phyloP scores from a whole-genome alignment of 2,797 vertebrate genomes.

The Sebastes hubbsi region DNA sequence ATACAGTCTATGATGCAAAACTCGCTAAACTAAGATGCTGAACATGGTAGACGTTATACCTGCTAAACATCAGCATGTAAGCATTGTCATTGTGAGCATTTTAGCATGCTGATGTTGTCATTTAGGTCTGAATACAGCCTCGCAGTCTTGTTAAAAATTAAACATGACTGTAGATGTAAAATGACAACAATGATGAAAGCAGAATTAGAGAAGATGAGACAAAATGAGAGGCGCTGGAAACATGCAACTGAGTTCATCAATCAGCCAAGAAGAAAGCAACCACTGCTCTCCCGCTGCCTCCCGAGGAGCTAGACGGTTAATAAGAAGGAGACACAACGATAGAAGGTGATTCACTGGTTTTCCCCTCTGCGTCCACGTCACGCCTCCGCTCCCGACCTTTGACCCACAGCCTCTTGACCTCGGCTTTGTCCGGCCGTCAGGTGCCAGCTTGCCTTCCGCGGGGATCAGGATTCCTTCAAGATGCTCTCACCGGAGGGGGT shows the following conservation, averaged over 20 bases:
- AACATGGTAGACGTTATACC: too few species aligned
- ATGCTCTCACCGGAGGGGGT: constrained; percentile 49
- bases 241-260: neutral
- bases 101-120: neutral
- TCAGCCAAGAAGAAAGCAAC: constrained; percentile 17
- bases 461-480: constrained; percentile 55
- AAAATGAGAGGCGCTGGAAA: neutral
- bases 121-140: neutral
- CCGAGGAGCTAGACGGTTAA: constrained; percentile 14
- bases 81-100: too few species aligned
- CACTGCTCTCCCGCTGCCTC: constrained; percentile 19
- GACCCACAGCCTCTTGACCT: constrained; percentile 63
- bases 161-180: neutral
- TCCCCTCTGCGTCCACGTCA: constrained; percentile 50
- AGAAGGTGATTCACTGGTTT: constrained; percentile 42
- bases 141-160: neutral
- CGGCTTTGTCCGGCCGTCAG: constrained; percentile 71
- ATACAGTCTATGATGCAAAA: too few species aligned
- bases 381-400: constrained; percentile 61
- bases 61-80: too few species aligned
- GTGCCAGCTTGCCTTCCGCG: constrained; percentile 62
- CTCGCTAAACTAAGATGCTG: too few species aligned
- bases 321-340: constrained; percentile 42
- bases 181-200: neutral
- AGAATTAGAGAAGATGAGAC: neutral